Conservation (phyloP, 2,797 vertebrate species). For the Benthosema pterotum region DNA sequence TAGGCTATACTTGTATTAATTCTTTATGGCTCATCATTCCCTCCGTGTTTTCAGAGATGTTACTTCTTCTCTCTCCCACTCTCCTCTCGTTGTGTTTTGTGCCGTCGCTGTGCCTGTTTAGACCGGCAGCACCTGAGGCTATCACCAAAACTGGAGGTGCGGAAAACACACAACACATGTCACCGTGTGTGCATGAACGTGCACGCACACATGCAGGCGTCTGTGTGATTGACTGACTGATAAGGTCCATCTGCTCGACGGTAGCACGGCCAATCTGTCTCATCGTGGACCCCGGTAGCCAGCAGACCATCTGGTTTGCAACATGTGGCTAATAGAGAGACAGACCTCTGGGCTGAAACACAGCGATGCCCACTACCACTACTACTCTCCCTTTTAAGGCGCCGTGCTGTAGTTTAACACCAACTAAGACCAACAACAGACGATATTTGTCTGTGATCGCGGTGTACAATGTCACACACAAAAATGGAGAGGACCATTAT, state of each 20-base stretch:
- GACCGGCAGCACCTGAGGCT: slow-evolving; percentile 8
- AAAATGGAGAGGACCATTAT: too few species aligned
- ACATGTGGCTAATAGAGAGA: neutral
- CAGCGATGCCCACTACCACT: too few species aligned
- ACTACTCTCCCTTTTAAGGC: too few species aligned
- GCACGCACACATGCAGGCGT: neutral
- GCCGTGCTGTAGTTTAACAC: too few species aligned
- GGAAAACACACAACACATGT: neutral
- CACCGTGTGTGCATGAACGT: neutral
- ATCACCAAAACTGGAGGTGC: neutral
- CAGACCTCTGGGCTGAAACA: too few species aligned
- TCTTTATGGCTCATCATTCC: too few species aligned
- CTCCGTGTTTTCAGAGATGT: too few species aligned
- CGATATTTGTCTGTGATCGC: too few species aligned
- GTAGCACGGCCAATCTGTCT: slow-evolving; percentile 7
- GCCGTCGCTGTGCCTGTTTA: neutral
- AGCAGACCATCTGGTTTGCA: slow-evolving; percentile 15
- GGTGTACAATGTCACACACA: too few species aligned
- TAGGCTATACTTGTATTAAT: too few species aligned
- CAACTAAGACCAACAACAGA: too few species aligned
- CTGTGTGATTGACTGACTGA: neutral
- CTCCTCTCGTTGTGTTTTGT: neutral
- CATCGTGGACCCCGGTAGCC: neutral
- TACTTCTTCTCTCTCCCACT: neutral
- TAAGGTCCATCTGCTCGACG: neutral